Conservation (phyloP, 2,888 invertebrate genomes). For the Leptinotarsa rubiginosa region DNA sequence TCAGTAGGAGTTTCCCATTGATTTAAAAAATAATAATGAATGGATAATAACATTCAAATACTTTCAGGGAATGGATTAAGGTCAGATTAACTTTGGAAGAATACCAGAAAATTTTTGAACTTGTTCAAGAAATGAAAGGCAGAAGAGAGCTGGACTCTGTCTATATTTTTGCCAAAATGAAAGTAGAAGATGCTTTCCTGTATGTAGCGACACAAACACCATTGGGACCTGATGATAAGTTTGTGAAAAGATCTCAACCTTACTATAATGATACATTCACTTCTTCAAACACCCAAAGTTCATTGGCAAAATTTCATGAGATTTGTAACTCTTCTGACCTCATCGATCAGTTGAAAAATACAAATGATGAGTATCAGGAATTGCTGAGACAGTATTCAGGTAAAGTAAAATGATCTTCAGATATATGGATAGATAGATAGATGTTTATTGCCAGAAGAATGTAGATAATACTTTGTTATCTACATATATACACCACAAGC, state of each 20-base stretch:
- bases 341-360: constrained; percentile 34
- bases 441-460: too few species aligned
- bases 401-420: constrained; percentile 21
- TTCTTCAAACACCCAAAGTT: constrained; percentile 35
- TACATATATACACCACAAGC: too few species aligned
- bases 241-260: constrained; percentile 44
- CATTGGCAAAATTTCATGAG: constrained; percentile 43
- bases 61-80: constrained; percentile 54
- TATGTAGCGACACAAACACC: constrained; percentile 51
- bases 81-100: constrained; percentile 57
- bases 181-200: constrained; percentile 54
- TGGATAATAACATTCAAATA: not conserved
- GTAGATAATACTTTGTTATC: too few species aligned
- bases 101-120: constrained; percentile 49
- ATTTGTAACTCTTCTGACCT: constrained; percentile 35
- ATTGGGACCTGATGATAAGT: constrained; percentile 51
- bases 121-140: constrained; percentile 50
- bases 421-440: too few species aligned
- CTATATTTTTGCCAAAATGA: constrained; percentile 56
- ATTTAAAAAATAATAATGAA: not conserved
- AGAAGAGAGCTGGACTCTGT: constrained; percentile 50
- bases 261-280: constrained; percentile 49
- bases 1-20: not conserved
- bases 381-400: constrained; percentile 48
- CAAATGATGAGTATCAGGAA: constrained; percentile 48